A percentile compares a stretch with the other conserved stretches of the same genome.
Evolutionary conservation across 2,888 invertebrate genomes (phyloP).

Genomic region (Patella ulyssiponensis): DNA sequence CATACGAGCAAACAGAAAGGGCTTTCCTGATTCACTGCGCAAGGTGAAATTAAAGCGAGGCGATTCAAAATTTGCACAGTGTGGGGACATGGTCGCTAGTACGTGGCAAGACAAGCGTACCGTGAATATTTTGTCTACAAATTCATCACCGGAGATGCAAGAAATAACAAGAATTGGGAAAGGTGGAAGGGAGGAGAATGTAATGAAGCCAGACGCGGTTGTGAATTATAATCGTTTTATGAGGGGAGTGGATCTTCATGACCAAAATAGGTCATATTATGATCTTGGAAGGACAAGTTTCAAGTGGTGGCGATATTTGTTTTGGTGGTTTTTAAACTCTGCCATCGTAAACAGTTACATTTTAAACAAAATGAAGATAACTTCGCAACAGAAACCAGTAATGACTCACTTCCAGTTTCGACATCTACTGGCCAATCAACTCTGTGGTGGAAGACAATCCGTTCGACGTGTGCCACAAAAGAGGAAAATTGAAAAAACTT

Average conservation of each 20-base stretch:
- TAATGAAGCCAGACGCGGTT: background rate
- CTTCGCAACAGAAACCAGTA: background rate
- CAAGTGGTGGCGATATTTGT: constrained; percentile 32
- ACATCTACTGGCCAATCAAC: background rate
- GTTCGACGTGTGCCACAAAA: background rate
- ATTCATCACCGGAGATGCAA: background rate
- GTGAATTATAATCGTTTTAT: constrained; percentile 26
- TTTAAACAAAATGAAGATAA: constrained; percentile 9
- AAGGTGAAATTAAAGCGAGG: background rate
- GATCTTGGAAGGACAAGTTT: constrained; percentile 21
- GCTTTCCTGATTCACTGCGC: background rate
- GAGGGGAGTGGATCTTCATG: constrained; percentile 25
- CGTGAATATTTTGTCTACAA: background rate
- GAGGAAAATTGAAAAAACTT: background rate
- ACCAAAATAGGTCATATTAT: constrained; percentile 29
- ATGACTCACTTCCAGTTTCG: background rate
- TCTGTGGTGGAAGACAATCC: background rate
- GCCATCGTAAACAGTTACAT: background rate
- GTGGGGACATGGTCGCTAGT: background rate
- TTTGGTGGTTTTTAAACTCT: constrained; percentile 26
- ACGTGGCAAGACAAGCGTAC: background rate
- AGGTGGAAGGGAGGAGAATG: background rate
- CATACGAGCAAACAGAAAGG: background rate
- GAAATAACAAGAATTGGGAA: background rate
- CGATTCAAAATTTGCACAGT: background rate